Evolutionary conservation across 1,140 invertebrate genomes (phyloP), one percentile per base, ranked within the genome.

Genomic region (Asobara japonica): DNA sequence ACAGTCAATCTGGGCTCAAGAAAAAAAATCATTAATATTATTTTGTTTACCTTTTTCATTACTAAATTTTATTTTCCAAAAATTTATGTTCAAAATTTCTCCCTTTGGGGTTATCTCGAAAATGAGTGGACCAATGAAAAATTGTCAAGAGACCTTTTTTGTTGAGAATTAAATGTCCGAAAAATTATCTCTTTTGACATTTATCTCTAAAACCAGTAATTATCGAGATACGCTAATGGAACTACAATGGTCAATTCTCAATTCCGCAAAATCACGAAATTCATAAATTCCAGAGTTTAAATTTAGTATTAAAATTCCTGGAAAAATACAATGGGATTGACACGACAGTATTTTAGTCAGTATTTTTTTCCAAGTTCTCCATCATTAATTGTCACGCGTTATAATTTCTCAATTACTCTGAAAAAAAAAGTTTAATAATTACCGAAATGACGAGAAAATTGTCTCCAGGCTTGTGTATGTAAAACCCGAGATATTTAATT

Each of bases 401-500:
- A n/a, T n/a, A 25, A 45, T 45, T 45, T 11, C 41, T 25, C 22
- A 27, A 56, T 45, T 45, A 45, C 6, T 45, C 31, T 8, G 16
- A 45, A n/a, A 56, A 10, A 56, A 56, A 56, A 18, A 18, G 6
- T 25, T 36, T 36, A 11, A 6, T 18, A 56, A 56, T 56, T 56
- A n/a, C n/a, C n/a, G n/a, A 25, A 56, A 56, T 56, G 22, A 27
- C 51, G 22, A 25, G 51, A 27, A 18, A 62, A 62, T 62, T 68
- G 61, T 16, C 60, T 22, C 29, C 31, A 29, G 18, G 30, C 30
- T 25, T 51, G 62, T 60, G 65, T 62, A 62, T 71, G 69, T 62
- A 71, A 71, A 64, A 29, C 22, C 13, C 74, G 56, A 64, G 61
- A 74, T 73, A 62, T 74, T 73, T 74, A 76, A 76, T 80, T 78